Evolutionary conservation across 2,113 vertebrate genomes (phyloP), one percentile per base, ranked within the genome.

Genomic region (Salminus brasiliensis): DNA sequence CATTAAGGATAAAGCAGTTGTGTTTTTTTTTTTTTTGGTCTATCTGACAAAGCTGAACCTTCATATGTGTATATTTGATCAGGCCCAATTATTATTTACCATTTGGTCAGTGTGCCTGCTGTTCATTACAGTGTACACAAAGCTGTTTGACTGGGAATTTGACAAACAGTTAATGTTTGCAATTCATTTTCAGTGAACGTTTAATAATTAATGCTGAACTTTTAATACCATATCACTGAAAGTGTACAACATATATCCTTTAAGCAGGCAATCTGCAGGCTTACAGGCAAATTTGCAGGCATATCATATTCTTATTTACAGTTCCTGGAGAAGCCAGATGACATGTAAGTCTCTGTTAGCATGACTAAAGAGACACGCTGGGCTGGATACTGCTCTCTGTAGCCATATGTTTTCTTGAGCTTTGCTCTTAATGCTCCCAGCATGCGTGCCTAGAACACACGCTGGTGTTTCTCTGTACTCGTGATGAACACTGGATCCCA

Each of bases 321-420:
- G 18, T 23, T 39, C 10, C 9, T 39, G 34, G 62, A 66, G 34
- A 66, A 66, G 62, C 32, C 32, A 23, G 34, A 39, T 66, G 62
- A n/a, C 32, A 66, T 4, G 62, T 11, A 12, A 45, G 34, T 49
- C 67, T 62, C n/a, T 63, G 43, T 29, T 39, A 34, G 43, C 10
- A 47, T 63, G 45, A 62, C 18, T 32, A 32, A 29, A 76, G 74
- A 53, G 47, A 76, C 45, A 66, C 23, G 62, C 62, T 25, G 41
- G 41, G 16, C 32, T 39, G 43, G 34, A 2, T 45, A 72, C 53
- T 1, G 1, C 67, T 63, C 30, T 62, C 67, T 70, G 55, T 71
- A 30, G 16, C 76, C 78, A 80, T 80, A 73, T 73, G 78, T 13
- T 73, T 32, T 63, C 60, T 16, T 68, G n/a, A 15, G 39, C 43